phyloP scores from a whole-genome alignment of 2,113 vertebrate species.

The Colistium nudipinnis region DNA sequence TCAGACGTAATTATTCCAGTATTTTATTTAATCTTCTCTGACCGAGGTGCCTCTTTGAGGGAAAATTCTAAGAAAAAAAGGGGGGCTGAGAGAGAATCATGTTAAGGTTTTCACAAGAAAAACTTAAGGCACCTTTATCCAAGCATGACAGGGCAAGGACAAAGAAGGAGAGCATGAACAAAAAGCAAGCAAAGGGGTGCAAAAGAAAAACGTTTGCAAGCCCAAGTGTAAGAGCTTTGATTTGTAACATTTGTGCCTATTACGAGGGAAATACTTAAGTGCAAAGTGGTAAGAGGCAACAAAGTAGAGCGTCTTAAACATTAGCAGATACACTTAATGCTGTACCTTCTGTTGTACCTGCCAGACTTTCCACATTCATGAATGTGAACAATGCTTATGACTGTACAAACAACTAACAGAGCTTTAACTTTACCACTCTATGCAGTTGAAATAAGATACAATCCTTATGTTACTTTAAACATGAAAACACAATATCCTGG shows the following conservation, averaged over 20 bases:
- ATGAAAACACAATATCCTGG: background rate
- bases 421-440: no score
- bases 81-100: background rate
- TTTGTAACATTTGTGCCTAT: background rate
- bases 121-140: no score
- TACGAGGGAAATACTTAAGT: background rate
- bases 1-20: background rate
- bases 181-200: no score
- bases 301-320: background rate
- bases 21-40: background rate
- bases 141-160: background rate
- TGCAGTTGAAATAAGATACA: no score
- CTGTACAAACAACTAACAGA: no score
- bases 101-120: background rate
- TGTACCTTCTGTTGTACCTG: no score
- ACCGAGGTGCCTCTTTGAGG: no score
- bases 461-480: no score
- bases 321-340: background rate
- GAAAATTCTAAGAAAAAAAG: background rate
- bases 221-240: background rate
- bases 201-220: no score
- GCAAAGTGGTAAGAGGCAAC: background rate
- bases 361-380: background rate
- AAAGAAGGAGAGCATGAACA: background rate
- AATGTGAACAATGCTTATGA: background rate